Evolutionary conservation across 2,888 invertebrate genomes (phyloP).

Genomic region (Drosophila merina): DNA sequence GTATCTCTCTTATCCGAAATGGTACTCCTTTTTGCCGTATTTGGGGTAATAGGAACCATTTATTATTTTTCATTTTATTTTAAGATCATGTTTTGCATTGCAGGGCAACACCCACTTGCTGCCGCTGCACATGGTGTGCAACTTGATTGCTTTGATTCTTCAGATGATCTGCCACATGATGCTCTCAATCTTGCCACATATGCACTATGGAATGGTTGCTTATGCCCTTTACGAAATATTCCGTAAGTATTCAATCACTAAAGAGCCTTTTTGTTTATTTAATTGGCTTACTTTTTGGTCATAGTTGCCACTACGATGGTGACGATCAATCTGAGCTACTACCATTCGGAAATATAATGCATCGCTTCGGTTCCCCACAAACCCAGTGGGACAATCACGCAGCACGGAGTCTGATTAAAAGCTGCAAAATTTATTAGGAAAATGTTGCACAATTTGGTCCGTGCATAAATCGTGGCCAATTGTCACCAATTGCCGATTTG

Average conservation of each 20-base stretch:
- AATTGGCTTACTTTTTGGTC: not conserved
- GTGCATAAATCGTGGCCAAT: conserved; percentile 71
- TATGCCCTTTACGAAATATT: conserved; percentile 35
- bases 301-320: conserved; percentile 16
- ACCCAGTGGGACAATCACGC: conserved; percentile 52
- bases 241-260: conserved; percentile 40
- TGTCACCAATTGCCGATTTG: conserved; percentile 60
- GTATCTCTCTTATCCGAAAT: not conserved
- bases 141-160: conserved; percentile 41
- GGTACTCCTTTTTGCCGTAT: not conserved
- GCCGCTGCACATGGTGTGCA: conserved; percentile 52
- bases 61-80: not conserved
- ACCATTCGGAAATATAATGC: conserved; percentile 24
- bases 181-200: not conserved
- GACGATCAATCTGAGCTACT: conserved; percentile 12
- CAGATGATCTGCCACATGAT: conserved; percentile 49
- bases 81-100: not conserved
- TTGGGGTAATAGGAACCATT: not conserved
- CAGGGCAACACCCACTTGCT: conserved; percentile 32
- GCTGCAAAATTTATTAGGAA: conserved; percentile 70
- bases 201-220: accelerated
- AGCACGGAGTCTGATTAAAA: conserved; percentile 70
- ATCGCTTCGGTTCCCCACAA: conserved; percentile 8
- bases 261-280: not conserved
- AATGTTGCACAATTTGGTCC: conserved; percentile 61